Evolutionary conservation across 2,113 vertebrate species (phyloP), one percentile per base, ranked within the genome.

Genomic region (Dasyprocta punctata): DNA sequence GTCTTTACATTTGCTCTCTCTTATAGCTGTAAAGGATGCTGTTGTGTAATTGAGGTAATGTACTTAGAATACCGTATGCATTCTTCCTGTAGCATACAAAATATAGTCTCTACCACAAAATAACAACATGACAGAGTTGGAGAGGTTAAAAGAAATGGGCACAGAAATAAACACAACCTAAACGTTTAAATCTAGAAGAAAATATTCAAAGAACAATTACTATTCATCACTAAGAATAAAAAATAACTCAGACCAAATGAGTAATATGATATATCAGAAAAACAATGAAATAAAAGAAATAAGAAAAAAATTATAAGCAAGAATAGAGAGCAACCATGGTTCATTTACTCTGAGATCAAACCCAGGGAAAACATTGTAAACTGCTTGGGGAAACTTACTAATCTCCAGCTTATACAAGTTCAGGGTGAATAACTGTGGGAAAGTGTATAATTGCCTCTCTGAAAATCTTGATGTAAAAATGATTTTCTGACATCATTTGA

Each of bases 341-440:
- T 97, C 92, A 93, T 58, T 94, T 97, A 92, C 24, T 38, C 84
- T 95, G 75, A 97, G 86, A 93, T 94, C 73, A 95, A 95, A 95
- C 80, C 84, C 94, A 87, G 94, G 52, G 24, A 90, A 97, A 97
- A 90, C 28, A 87, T 61, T 69, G 26, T 52, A 85, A 84, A 92
- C 41, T 71, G 19, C 84, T 90, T 75, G 93, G 90, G 96, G 90
- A 97, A 96, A 95, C 6, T 73, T 56, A 60, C 91, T 83, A 28
- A 92, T 78, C n/a, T 86, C 94, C 75, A 93, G 58, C 30, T 92
- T 86, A 63, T 89, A 92, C 67, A 91, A 90, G 93, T 95, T 97
- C 96, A 94, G 86, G 89, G 89, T 92, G 52, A 95, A 89, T 97
- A 94, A 93, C 58, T 82, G 24, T 77, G 88, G 63, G 89, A 73